These are phyloP conservation scores for Rhynchonycteris naso DNA, from an alignment of 2,797 vertebrate genomes.

Conservation along the genomic window DNA sequence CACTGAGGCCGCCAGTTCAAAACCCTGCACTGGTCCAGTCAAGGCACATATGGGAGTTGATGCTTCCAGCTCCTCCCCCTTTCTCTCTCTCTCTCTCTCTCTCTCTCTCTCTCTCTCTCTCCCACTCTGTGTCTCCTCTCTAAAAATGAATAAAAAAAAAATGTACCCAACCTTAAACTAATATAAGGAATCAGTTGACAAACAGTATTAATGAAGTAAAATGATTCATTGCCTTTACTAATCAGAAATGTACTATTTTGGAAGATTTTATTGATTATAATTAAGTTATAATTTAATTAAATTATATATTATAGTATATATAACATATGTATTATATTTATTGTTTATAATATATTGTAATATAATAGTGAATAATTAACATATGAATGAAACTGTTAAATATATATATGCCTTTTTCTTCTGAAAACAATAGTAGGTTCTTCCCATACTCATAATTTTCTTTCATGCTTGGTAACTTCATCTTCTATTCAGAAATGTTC, in stretches of 20 bases:
- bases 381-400: not conserved
- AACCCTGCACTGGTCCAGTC: too few species aligned
- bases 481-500: slow-evolving; percentile 24
- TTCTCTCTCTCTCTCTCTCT: too few species aligned
- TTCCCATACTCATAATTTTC: slow-evolving; percentile 1
- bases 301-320: too few species aligned
- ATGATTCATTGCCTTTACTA: slow-evolving; percentile 14
- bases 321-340: too few species aligned
- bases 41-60: too few species aligned
- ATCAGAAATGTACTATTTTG: slow-evolving; percentile 9
- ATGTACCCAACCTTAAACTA: not conserved
- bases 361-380: slow-evolving; percentile 21
- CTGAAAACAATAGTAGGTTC: not conserved
- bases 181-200: slow-evolving; percentile 41
- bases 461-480: slow-evolving; percentile 26
- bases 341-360: too few species aligned
- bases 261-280: slow-evolving; percentile 25
- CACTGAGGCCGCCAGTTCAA: too few species aligned
- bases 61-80: too few species aligned
- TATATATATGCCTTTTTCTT: slow-evolving; percentile 11
- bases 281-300: not conserved
- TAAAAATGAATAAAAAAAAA: too few species aligned
- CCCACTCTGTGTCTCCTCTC: too few species aligned
- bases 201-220: not conserved
- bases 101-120: too few species aligned